These are phyloP conservation scores for Monoplex corrugatus DNA, from an alignment of 2,888 invertebrate species.

Conservation along the genomic window DNA sequence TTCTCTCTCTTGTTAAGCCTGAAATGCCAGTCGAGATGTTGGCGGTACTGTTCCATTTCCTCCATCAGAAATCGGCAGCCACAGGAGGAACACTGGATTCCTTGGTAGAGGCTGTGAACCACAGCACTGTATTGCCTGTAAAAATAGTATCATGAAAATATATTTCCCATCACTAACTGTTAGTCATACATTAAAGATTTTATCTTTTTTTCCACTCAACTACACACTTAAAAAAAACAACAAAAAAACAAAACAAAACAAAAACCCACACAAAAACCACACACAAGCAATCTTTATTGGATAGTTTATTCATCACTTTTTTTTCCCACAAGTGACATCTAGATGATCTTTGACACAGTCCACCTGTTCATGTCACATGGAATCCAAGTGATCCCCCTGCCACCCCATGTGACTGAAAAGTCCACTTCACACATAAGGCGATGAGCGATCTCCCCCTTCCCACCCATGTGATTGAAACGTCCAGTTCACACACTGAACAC, in stretches of 20 bases:
- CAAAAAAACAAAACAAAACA: not conserved
- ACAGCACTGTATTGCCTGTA: constrained; percentile 88
- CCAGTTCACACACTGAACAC: too few relatives aligned
- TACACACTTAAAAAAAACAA: not conserved
- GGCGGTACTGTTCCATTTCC: constrained; percentile 86
- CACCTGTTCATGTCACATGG: too few relatives aligned
- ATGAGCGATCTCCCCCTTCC: too few relatives aligned
- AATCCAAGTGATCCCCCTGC: too few relatives aligned
- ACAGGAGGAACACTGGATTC: constrained; percentile 98
- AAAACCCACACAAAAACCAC: not conserved
- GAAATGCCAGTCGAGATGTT: constrained; percentile 99
- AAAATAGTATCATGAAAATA: not conserved
- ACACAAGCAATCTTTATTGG: not conserved
- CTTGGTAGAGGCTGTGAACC: constrained; percentile 87
- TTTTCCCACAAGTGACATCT: too few relatives aligned
- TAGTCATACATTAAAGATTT: not conserved
- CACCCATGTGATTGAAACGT: too few relatives aligned
- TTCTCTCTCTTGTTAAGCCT: constrained; percentile 92
- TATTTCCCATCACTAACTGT: not conserved
- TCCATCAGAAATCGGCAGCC: constrained; percentile 96
- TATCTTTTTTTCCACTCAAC: not conserved
- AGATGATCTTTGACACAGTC: too few relatives aligned
- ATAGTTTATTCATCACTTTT: too few relatives aligned
- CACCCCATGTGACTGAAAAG: too few relatives aligned
- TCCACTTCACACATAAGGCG: too few relatives aligned